Conservation (phyloP, 2,113 vertebrate genomes). For the Syrrhaptes paradoxus region DNA sequence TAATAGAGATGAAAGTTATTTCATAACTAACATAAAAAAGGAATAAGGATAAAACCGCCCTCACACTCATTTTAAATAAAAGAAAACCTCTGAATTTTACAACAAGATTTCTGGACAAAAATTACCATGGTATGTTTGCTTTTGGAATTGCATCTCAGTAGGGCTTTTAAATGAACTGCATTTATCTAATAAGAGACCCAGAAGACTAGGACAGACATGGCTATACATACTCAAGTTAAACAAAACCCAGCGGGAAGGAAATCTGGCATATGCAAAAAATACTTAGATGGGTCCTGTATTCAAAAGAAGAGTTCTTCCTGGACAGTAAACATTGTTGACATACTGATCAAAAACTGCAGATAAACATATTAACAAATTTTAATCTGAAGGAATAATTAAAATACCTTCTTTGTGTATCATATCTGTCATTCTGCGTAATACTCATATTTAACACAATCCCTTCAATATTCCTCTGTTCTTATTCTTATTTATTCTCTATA, state of each 20-base stretch:
- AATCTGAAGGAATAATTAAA: neutral
- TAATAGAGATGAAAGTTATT: neutral
- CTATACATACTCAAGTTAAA: rapidly evolving
- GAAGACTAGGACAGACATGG: neutral
- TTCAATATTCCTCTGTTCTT: neutral
- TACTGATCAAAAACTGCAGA: neutral
- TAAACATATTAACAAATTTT: neutral
- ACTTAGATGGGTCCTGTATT: neutral
- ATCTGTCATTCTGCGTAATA: neutral
- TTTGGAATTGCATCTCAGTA: neutral
- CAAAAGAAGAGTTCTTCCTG: neutral
- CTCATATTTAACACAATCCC: neutral
- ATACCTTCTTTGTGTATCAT: neutral
- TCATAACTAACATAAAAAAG: neutral
- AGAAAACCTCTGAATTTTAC: neutral
- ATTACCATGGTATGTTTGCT: neutral
- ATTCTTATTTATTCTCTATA: neutral
- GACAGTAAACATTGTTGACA: neutral
- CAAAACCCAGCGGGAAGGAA: neutral
- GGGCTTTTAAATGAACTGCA: neutral
- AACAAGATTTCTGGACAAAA: neutral
- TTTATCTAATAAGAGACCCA: neutral
- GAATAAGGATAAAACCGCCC: neutral
- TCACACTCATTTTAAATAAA: neutral
- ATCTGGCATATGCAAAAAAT: neutral